Conservation (phyloP, 2,113 vertebrate genomes). For the Erinaceus europaeus region DNA sequence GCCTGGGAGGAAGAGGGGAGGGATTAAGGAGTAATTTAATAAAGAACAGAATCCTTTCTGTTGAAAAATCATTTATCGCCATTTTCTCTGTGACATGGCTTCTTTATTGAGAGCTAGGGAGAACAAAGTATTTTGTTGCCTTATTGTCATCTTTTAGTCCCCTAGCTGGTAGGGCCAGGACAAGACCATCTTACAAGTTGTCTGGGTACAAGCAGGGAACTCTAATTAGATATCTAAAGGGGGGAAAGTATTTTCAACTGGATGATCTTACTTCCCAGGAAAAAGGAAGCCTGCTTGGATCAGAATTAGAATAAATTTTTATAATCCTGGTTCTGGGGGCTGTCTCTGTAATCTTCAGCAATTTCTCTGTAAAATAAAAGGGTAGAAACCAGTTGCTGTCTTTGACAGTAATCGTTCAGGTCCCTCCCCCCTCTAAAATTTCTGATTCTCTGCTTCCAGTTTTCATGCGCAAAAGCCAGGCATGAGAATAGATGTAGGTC, state of each 20-base stretch:
- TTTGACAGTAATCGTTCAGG: neutral
- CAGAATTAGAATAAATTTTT: neutral
- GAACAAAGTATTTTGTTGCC: conserved; percentile 10
- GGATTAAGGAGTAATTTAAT: conserved; percentile 20
- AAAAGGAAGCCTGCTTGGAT: neutral
- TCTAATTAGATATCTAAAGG: neutral
- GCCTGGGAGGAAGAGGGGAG: neutral
- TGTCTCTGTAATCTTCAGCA: neutral
- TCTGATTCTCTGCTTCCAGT: neutral
- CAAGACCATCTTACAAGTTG: neutral
- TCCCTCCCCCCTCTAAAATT: neutral
- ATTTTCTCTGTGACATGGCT: neutral
- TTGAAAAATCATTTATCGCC: conserved; percentile 14
- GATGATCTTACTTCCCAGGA: neutral
- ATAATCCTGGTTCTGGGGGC: neutral
- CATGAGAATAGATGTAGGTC: neutral
- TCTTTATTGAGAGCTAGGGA: neutral
- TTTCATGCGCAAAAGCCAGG: neutral
- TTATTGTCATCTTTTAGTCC: conserved; percentile 7
- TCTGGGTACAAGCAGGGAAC: neutral
- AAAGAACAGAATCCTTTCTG: conserved; percentile 8
- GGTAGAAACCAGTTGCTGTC: neutral
- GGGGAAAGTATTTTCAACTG: neutral
- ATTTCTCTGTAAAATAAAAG: neutral
- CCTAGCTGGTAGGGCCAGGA: neutral